phyloP scores from a whole-genome alignment of 2,888 invertebrate species.

The Belgica antarctica region DNA sequence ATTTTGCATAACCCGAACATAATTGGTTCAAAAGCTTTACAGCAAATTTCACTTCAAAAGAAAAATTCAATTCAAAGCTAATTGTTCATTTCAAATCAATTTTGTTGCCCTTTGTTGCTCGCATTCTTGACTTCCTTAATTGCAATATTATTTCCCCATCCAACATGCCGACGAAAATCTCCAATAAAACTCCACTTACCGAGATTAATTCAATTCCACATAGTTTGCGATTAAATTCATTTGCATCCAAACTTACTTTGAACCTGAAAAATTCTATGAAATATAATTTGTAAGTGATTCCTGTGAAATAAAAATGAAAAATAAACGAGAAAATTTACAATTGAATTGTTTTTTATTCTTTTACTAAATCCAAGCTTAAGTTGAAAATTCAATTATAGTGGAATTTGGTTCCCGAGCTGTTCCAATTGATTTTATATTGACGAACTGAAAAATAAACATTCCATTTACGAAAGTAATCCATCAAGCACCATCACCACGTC shows the following conservation, averaged over 20 bases:
- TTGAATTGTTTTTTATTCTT: slow-evolving; percentile 3
- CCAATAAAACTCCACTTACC: neutral
- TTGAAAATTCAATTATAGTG: too few relatives aligned
- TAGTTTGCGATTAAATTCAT: neutral
- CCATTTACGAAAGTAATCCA: neutral
- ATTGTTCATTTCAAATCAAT: too few relatives aligned
- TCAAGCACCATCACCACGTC: neutral
- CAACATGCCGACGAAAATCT: neutral
- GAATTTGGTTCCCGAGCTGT: too few relatives aligned
- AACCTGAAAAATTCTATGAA: neutral
- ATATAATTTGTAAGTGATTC: neutral
- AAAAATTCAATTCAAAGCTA: too few relatives aligned
- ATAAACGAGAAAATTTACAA: slow-evolving; percentile 2
- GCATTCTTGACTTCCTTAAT: too few relatives aligned
- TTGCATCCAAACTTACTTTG: neutral
- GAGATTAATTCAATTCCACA: neutral
- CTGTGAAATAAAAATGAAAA: neutral
- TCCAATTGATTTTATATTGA: too few relatives aligned
- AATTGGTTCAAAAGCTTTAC: too few relatives aligned
- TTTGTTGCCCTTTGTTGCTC: too few relatives aligned
- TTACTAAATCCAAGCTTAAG: too few relatives aligned
- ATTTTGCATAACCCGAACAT: too few relatives aligned
- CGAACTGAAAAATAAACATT: neutral
- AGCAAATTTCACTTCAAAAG: too few relatives aligned
- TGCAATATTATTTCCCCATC: too few relatives aligned